Evolutionary conservation across 2,113 vertebrate species (phyloP).

Genomic region (Laticauda laticaudata): DNA sequence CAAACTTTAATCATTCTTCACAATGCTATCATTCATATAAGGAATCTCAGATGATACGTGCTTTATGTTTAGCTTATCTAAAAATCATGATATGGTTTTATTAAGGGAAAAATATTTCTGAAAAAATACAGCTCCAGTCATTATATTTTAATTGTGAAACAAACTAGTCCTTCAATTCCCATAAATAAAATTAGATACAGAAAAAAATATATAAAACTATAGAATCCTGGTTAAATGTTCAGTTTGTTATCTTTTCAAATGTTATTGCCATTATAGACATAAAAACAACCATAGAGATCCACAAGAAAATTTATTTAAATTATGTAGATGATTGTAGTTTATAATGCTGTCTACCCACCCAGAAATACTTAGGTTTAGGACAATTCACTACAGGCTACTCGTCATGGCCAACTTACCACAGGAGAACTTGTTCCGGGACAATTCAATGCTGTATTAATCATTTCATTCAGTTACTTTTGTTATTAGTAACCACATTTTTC

Average conservation of each 20-base stretch:
- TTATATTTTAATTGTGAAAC: background rate
- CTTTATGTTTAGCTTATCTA: constrained; percentile 39
- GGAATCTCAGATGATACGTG: constrained; percentile 49
- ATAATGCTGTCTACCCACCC: no score
- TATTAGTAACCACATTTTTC: no score
- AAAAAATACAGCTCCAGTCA: background rate
- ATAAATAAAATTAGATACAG: background rate
- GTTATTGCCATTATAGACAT: background rate
- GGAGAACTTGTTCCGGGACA: no score
- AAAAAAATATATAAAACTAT: background rate
- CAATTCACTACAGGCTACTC: no score
- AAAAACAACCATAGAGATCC: background rate
- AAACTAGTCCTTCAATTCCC: background rate
- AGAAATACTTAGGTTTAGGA: no score
- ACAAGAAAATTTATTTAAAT: background rate
- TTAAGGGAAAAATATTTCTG: constrained; percentile 14
- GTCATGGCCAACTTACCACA: no score
- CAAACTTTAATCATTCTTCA: constrained; percentile 52
- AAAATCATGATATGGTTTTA: constrained; percentile 50
- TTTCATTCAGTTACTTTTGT: no score
- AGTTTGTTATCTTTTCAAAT: background rate
- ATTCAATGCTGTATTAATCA: no score
- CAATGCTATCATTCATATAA: constrained; percentile 43
- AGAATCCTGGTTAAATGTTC: background rate
- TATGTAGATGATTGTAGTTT: no score